Percentiles rank a stretch among this genome's conserved stretches.
Conservation (phyloP, 2,888 invertebrate species). For the Sarcophaga subvicina region DNA sequence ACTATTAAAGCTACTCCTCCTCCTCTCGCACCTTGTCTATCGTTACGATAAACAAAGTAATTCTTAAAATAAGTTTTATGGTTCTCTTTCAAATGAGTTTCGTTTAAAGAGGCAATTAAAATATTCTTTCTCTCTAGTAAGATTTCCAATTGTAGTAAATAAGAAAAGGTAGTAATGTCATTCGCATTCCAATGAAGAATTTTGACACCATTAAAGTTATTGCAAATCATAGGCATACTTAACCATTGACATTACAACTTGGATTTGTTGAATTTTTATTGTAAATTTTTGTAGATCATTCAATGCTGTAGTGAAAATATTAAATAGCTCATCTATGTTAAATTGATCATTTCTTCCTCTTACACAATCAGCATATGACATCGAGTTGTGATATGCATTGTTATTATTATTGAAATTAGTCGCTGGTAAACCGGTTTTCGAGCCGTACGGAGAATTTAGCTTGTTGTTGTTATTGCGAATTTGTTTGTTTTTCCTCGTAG, state of each 20-base stretch:
- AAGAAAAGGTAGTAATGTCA: conserved; percentile 35
- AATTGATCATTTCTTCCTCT: conserved; percentile 18
- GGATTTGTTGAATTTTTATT: conserved; percentile 1
- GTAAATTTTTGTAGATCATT: conserved; percentile 41
- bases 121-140: conserved; percentile 39
- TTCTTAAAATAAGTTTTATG: conserved; percentile 36
- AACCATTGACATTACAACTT: conserved; percentile 20
- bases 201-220: conserved; percentile 22
- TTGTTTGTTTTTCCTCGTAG: background rate
- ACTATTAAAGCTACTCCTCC: conserved; percentile 39
- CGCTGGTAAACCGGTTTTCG: background rate
- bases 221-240: conserved; percentile 23
- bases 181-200: conserved; percentile 48
- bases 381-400: background rate
- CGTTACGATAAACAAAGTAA: conserved; percentile 32
- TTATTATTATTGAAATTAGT: background rate
- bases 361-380: conserved; percentile 13
- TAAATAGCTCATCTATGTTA: conserved; percentile 42
- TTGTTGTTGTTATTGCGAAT: conserved; percentile 1
- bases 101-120: conserved; percentile 22
- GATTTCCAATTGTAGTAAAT: conserved; percentile 27
- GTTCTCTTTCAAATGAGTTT: conserved; percentile 24
- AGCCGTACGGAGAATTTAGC: background rate
- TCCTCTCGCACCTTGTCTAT: conserved; percentile 27
- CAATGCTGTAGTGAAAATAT: conserved; percentile 47